Evolutionary conservation across 2,113 vertebrate genomes (phyloP), one percentile per base, ranked within the genome.

Genomic region (Prunella fulvescens): DNA sequence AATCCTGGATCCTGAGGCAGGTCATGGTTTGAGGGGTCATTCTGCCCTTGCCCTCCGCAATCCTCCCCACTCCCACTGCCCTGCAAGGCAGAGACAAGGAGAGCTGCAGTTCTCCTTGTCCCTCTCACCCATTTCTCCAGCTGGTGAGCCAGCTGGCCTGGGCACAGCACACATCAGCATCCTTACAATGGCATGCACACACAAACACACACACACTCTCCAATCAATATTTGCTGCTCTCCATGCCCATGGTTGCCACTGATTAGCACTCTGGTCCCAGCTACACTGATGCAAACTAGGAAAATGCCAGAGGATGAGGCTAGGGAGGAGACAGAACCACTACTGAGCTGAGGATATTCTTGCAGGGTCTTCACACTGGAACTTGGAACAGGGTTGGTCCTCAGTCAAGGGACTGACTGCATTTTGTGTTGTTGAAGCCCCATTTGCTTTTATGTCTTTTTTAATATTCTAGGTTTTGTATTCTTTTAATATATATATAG

Each of bases 401-500:
- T 91, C 54, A 3, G n/a, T 48, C 82, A 94, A 79, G 57, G 65
- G 74, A 69, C 37, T 48, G 14, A 72, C 72, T 92, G 42, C 0
- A 0, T 81, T 92, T 95, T 61, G 29, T 73, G 50, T 72, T 72
- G 37, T 53, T 90, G 80, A 95, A 93, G 58, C 42, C 76, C 58
- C 40, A 26, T 88, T 92, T 71, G 51, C 44, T 94, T 93, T 93
- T 92, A 88, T 73, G 64, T 79, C 20, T 88, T 70, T 92, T 92
- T 69, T 48, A 26, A 33, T 85, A 81, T 67, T 85, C 65, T 93
- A 87, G 40, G 0, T 61, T 92, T 93, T 91, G 40, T 91, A 53
- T 33, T 82, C 29, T 82, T 96, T 92, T 90, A 86, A 86, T 93
- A 96, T 94, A 94, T 94, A 94, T 97, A 96, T 92, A 96, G 56